phyloP scores from a whole-genome alignment of 1,140 invertebrate genomes.

The Lycorma delicatula region DNA sequence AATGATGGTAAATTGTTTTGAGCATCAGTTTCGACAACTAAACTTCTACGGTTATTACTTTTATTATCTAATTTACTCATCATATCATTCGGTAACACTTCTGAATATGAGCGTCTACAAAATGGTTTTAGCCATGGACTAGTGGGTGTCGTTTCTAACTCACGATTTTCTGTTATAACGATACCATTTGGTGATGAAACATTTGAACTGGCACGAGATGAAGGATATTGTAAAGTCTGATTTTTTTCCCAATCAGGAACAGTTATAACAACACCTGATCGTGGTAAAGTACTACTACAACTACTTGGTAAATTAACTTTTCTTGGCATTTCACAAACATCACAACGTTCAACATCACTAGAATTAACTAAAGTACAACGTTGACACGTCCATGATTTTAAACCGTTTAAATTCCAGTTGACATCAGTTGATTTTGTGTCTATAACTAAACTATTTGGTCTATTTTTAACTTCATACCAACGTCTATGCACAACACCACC shows the following conservation, averaged over 20 bases:
- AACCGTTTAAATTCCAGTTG: constrained; percentile 36
- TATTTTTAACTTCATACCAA: neutral
- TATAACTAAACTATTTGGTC: constrained; percentile 27
- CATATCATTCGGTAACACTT: constrained; percentile 38
- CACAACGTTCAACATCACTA: constrained; percentile 44
- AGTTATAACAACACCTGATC: constrained; percentile 44
- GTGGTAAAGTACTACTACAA: constrained; percentile 39
- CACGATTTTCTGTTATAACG: too few species aligned
- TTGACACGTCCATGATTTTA: constrained; percentile 46
- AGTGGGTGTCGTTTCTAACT: neutral
- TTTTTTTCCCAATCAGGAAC: constrained; percentile 42
- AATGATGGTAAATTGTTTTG: too few species aligned
- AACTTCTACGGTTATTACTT: constrained; percentile 43
- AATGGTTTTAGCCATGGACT: constrained; percentile 22
- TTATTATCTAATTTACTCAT: constrained; percentile 34
- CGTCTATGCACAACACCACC: constrained; percentile 28
- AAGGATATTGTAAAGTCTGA: too few species aligned
- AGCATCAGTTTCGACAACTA: constrained; percentile 52
- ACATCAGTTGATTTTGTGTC: constrained; percentile 14
- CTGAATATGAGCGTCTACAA: constrained; percentile 43
- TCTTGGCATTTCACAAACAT: constrained; percentile 52
- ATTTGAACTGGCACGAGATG: too few species aligned
- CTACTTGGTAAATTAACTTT: constrained; percentile 39
- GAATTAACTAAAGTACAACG: constrained; percentile 49
- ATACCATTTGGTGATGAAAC: too few species aligned